Base-by-base conservation (phyloP, 1,140 invertebrate species). In the Drosophila mauritiana region DNA sequence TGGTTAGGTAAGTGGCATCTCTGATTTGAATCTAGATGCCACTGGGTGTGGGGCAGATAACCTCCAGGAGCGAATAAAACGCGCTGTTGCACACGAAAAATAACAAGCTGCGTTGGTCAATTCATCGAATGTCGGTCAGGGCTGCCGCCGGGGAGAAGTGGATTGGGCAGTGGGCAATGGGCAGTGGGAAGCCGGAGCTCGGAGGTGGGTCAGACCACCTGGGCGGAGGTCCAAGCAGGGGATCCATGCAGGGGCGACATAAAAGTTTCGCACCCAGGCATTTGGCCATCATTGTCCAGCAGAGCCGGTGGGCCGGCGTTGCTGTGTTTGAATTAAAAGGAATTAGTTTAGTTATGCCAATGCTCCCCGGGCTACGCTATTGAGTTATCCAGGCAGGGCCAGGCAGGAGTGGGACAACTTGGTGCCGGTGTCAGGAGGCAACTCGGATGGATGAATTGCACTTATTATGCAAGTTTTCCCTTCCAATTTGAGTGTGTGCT, bases 121-220 rank as follows among this genome's bases (percentile, higher is more conserved):
- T 88, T 80, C 80, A 80, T 88, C 84, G 84, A 88, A 89, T 88
- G 84, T 89, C 84, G 84, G 80, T 88, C 84, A 83, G 67, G 80
- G 68, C 73, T 79, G 76, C 67, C 78, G 65, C 49, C 54, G 43
- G 70, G 39, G 43, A 36, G 42, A 52, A 34, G n/a, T 62, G 15
- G 17, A 15, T 15, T 40, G 25, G 22, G n/a, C 36, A 22, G 49
- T 17, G 31, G 25, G n/a, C 36, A 22, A 45, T 17, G 31, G 25
- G 39, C 39, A 15, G 0, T 5, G n/a, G 13, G 4, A 39, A 39
- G 0, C 34, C 2, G 13, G 15, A 22, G 8, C 4, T 3, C 12
- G n/a, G 20, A 49, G 13, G 20, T 27, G 17, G 53, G 39, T 17
- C 25, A 37, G 27, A 46, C 42, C 42, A 49, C 22, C 49, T 42